Evolutionary conservation across 1,140 invertebrate genomes (phyloP).

Genomic region (Agraylea sexmaculata): DNA sequence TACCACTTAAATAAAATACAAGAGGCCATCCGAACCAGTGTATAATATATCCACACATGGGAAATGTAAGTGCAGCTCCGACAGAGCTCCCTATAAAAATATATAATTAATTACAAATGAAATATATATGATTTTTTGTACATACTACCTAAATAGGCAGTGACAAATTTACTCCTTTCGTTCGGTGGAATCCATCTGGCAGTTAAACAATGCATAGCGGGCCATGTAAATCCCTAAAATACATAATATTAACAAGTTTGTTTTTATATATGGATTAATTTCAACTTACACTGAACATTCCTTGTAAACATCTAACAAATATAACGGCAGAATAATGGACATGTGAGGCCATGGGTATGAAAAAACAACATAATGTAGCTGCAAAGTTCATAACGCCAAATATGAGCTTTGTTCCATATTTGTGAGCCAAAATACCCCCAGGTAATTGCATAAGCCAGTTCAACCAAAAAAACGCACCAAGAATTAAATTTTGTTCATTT

Average conservation of each 20-base stretch:
- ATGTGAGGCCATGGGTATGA: slow-evolving; percentile 53
- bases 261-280: slow-evolving; percentile 9
- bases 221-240: slow-evolving; percentile 66
- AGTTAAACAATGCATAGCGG: slow-evolving; percentile 69
- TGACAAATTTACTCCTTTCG: slow-evolving; percentile 64
- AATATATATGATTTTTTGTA: slow-evolving; percentile 19
- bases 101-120: slow-evolving; percentile 28
- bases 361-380: slow-evolving; percentile 54
- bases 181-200: slow-evolving; percentile 73
- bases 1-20: slow-evolving; percentile 61
- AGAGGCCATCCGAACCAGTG: slow-evolving; percentile 57
- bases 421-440: slow-evolving; percentile 56
- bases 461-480: slow-evolving; percentile 65
- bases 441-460: slow-evolving; percentile 64
- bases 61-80: slow-evolving; percentile 57
- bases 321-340: slow-evolving; percentile 49
- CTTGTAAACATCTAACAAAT: slow-evolving; percentile 54
- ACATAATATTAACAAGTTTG: background rate
- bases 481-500: slow-evolving; percentile 50
- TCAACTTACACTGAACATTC: slow-evolving; percentile 54
- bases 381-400: slow-evolving; percentile 58
- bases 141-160: slow-evolving; percentile 54
- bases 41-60: slow-evolving; percentile 54
- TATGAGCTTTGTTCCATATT: slow-evolving; percentile 57
- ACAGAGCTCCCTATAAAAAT: slow-evolving; percentile 46